phyloP scores from a whole-genome alignment of 2,113 vertebrate genomes.

The Gavialis gangeticus region DNA sequence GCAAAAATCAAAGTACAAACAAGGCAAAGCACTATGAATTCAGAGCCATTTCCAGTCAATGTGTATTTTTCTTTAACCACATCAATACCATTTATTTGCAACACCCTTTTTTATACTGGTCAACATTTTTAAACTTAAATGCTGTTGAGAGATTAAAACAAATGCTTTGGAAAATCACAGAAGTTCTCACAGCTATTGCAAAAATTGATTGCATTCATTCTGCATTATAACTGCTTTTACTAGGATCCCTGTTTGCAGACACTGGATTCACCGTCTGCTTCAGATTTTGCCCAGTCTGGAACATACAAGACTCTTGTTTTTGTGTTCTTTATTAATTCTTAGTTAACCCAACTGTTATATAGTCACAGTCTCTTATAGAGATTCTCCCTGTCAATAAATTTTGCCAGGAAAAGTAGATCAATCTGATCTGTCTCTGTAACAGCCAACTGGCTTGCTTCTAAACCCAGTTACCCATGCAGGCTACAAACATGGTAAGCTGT shows the following conservation, averaged over 20 bases:
- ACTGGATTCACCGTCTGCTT: neutral
- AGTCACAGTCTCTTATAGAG: conserved; percentile 29
- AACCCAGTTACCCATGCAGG: neutral
- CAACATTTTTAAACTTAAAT: neutral
- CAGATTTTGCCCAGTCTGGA: neutral
- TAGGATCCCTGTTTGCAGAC: neutral
- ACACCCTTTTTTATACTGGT: neutral
- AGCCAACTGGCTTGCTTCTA: neutral
- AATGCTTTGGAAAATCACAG: neutral
- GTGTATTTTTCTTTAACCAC: neutral
- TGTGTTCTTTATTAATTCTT: neutral
- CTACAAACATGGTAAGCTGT: rapidly evolving
- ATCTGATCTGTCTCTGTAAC: neutral
- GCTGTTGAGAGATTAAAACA: neutral
- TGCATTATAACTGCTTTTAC: neutral
- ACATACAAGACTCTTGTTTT: neutral
- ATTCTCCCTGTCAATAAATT: conserved; percentile 2
- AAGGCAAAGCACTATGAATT: neutral
- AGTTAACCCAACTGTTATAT: conserved; percentile 37
- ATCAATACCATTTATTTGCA: neutral
- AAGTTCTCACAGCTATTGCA: neutral
- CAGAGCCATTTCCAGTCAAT: neutral
- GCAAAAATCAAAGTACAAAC: neutral
- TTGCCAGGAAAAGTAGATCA: neutral
- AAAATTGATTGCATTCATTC: neutral